phyloP scores from a whole-genome alignment of 2,888 invertebrate species.

The Metopia argyrocephala region DNA sequence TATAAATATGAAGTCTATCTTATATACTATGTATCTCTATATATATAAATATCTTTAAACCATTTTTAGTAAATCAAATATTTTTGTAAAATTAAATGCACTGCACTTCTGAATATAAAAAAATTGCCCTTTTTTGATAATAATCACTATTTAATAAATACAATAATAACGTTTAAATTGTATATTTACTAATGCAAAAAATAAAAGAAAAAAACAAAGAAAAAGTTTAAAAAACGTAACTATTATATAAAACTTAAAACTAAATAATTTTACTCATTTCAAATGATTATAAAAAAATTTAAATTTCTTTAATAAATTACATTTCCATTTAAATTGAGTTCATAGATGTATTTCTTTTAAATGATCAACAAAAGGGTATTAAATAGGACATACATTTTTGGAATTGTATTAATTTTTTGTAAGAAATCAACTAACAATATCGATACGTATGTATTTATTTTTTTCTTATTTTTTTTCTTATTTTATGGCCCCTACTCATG shows the following conservation, averaged over 20 bases:
- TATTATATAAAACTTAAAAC: conserved; percentile 31
- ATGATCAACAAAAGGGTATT: no score
- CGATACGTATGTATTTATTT: no score
- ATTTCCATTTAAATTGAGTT: conserved; percentile 38
- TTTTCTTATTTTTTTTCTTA: no score
- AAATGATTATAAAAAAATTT: conserved; percentile 8
- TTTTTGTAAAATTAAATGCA: conserved; percentile 49
- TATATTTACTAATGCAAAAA: conserved; percentile 36
- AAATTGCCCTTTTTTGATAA: conserved; percentile 40
- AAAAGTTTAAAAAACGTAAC: conserved; percentile 14
- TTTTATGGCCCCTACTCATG: no score
- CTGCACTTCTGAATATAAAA: conserved; percentile 46
- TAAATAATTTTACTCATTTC: conserved; percentile 44
- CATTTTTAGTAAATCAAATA: conserved; percentile 37
- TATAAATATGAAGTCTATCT: conserved; percentile 17
- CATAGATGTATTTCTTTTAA: background rate
- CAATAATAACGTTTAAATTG: conserved; percentile 44
- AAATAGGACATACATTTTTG: no score
- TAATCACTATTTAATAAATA: conserved; percentile 50
- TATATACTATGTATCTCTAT: conserved; percentile 1
- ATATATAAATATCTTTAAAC: background rate
- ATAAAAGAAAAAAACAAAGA: conserved; percentile 10
- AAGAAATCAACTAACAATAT: no score
- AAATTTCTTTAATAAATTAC: conserved; percentile 57
- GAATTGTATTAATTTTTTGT: no score